These are phyloP conservation scores for Benitochromis conjunctus DNA, from an alignment of 2,113 vertebrate species.

Conservation along the genomic window DNA sequence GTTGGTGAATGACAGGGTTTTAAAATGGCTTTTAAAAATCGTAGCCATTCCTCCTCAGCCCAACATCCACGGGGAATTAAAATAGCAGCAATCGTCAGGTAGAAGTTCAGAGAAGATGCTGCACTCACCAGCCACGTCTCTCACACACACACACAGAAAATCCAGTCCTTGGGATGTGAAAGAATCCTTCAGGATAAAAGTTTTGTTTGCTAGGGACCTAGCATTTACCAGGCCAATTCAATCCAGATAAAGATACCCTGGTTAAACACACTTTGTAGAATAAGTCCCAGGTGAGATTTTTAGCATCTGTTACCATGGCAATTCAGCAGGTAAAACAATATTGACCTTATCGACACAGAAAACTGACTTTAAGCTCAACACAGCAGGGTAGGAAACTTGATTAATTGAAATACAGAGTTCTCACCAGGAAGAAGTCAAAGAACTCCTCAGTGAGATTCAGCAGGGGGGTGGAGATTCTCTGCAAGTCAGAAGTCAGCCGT, in stretches of 20 bases:
- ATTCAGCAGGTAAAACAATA: background rate
- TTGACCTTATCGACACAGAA: background rate
- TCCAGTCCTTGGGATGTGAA: no score
- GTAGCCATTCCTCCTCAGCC: no score
- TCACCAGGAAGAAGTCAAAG: conserved; percentile 54
- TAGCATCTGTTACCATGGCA: background rate
- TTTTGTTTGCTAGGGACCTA: no score
- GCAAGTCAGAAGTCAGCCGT: conserved; percentile 24
- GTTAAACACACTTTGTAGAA: background rate
- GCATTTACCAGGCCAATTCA: no score
- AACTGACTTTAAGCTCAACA: background rate
- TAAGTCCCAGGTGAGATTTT: background rate
- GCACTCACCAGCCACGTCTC: no score
- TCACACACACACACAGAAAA: no score
- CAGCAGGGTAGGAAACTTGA: background rate
- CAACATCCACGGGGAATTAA: no score
- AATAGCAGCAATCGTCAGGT: no score
- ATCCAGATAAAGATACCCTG: background rate
- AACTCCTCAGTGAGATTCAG: conserved; percentile 28
- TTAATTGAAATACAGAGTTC: background rate
- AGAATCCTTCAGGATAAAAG: no score
- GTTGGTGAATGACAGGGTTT: no score
- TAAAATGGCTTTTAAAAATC: no score
- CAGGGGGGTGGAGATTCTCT: background rate
- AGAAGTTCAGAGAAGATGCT: no score